Evolutionary conservation across 2,888 invertebrate genomes (phyloP), one percentile per base, ranked within the genome.

Genomic region (Orthosia gracilis): DNA sequence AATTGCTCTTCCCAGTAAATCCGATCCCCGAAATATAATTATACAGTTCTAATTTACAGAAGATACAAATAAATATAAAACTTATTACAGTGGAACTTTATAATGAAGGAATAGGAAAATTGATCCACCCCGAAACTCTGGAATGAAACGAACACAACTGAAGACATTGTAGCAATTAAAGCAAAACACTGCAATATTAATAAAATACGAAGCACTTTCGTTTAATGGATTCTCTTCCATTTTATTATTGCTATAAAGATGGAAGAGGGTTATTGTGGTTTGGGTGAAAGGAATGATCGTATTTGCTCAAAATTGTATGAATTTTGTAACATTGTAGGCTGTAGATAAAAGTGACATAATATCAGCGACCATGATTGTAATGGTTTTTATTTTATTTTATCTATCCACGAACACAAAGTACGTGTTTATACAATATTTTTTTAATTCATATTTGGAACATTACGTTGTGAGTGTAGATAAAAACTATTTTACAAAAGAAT

Each of bases 61-160:
- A 64, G 18, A 66, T 49, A 9, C 54, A 67, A 67, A 63, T 58
- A 59, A 67, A 63, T 58, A 59, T 54, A 52, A 47, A 55, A 59
- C 58, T 67, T 47, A 55, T 47, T 67, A 17, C 3, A 40, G 11
- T 12, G 21, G 23, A 66, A 74, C 15, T 80, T 68, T 57, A 26
- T 54, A 52, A 70, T 31, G 57, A 26, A 75, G 50, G 4, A 45
- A 76, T 69, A 21, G 45, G 62, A 52, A 67, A 70, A 75, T 67
- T 70, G 63, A 80, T 74, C 52, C 63, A 21, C 7, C 2, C 21
- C 2, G 18, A 59, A 80, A 80, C 59, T 80, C 63, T 13, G 40
- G 18, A 73, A 81, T 81, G 72, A 69, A 73, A 81, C 17, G 69
- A 77, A 81, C 63, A 81, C 72, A 73, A 23, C 59, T 40, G 58